A percentile compares a stretch with the other conserved stretches of the same genome.
Conservation (phyloP, 2,797 vertebrate genomes). For the Phalanger gymnotis region DNA sequence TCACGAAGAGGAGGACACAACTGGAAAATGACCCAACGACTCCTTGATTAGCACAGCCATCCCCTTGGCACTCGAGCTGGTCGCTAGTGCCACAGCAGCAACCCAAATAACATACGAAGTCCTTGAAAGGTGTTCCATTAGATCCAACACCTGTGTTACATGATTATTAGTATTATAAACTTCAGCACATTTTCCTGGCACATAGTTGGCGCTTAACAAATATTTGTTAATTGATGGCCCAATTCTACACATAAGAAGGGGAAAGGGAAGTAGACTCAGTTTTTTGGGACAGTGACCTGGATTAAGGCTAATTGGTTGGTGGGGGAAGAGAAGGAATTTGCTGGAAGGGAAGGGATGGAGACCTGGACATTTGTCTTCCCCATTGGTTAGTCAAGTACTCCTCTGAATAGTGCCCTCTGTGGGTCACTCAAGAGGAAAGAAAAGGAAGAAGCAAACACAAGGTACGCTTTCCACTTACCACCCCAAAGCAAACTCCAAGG, state of each 20-base stretch:
- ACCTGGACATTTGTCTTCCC: not conserved
- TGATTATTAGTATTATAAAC: not conserved
- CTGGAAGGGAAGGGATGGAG: not conserved
- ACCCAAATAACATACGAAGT: not conserved
- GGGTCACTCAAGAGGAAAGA: not conserved
- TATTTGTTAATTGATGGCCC: not conserved
- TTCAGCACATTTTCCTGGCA: not conserved
- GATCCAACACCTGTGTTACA: not conserved
- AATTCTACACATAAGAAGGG: not conserved
- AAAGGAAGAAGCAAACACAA: not conserved
- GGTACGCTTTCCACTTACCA: not conserved
- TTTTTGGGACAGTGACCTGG: not conserved
- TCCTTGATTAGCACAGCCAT: not conserved
- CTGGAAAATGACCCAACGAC: not conserved
- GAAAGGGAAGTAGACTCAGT: not conserved
- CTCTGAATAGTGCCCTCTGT: not conserved
- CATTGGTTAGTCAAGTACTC: not conserved
- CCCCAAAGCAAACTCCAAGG: not conserved
- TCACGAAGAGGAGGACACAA: not conserved
- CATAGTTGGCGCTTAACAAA: not conserved
- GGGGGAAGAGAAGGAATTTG: not conserved
- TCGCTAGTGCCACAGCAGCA: not conserved
- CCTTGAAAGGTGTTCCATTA: not conserved
- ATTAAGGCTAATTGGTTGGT: not conserved
- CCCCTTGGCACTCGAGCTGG: fast-evolving